Evolutionary conservation across 2,797 vertebrate genomes (phyloP).

Genomic region (Mionectes olivaceus): DNA sequence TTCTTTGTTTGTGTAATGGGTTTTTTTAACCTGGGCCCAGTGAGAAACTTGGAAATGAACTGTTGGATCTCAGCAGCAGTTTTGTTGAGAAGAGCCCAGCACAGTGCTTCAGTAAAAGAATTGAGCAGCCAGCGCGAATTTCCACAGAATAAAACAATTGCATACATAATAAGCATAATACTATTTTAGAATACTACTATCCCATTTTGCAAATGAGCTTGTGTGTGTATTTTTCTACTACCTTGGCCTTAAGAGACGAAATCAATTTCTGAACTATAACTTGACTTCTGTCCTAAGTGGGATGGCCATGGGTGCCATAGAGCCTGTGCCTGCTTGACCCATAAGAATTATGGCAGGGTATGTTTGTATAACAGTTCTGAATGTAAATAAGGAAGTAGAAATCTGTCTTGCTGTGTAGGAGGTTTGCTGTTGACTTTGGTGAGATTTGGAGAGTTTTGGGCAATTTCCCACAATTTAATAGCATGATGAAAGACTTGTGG

Average conservation of each 20-base stretch:
- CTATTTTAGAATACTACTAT: background rate
- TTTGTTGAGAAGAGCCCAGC: background rate
- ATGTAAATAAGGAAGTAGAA: background rate
- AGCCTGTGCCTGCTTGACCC: accelerated
- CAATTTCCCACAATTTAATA: background rate
- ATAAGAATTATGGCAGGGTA: background rate
- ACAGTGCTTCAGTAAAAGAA: background rate
- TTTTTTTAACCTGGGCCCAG: background rate
- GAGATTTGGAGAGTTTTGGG: background rate
- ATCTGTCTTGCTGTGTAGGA: background rate
- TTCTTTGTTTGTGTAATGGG: background rate
- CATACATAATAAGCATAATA: background rate
- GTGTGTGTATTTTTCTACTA: background rate
- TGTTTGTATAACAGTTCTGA: background rate
- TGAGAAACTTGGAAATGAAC: background rate
- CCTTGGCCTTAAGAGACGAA: background rate
- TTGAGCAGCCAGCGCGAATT: background rate
- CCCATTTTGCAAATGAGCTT: background rate
- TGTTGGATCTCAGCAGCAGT: background rate
- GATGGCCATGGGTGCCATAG: background rate
- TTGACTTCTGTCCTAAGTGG: background rate
- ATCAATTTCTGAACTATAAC: background rate
- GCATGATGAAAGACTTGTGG: accelerated
- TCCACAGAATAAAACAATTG: background rate
- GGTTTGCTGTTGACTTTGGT: background rate